phyloP scores from a whole-genome alignment of 2,113 vertebrate species.

The Hiodon tergisus region DNA sequence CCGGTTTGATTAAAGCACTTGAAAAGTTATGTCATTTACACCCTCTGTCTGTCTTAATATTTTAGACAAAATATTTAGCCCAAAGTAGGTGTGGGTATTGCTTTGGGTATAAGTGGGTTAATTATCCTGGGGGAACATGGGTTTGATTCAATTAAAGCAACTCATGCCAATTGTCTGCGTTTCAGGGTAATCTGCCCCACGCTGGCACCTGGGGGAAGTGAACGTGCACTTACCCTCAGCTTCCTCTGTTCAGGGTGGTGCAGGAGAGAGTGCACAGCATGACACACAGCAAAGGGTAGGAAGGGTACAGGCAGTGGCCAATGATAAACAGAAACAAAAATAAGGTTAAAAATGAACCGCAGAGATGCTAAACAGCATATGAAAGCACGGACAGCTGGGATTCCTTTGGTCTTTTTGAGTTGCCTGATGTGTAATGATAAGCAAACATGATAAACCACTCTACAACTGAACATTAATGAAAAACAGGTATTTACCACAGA shows the following conservation, averaged over 20 bases:
- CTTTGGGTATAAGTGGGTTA: no score
- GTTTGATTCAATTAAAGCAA: no score
- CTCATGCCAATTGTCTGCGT: no score
- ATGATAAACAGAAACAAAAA: constrained; percentile 35
- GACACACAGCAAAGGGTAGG: constrained; percentile 60
- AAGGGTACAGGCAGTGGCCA: constrained; percentile 63
- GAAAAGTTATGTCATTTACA: no score
- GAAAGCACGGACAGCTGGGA: constrained; percentile 35
- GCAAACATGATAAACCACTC: constrained; percentile 13
- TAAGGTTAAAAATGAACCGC: constrained; percentile 43
- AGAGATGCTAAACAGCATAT: constrained; percentile 11
- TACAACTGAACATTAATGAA: background rate
- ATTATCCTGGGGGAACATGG: no score
- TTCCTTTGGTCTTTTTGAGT: constrained; percentile 22
- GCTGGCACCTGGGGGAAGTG: background rate
- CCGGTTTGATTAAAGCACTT: no score
- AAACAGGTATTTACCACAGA: constrained; percentile 20
- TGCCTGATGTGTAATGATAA: constrained; percentile 32
- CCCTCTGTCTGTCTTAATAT: no score
- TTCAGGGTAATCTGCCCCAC: no score
- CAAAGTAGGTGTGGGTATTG: no score
- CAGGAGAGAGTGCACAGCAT: constrained; percentile 54
- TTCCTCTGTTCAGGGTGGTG: constrained; percentile 71
- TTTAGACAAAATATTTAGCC: no score
- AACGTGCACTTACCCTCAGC: constrained; percentile 74